phyloP scores from a whole-genome alignment of 2,113 vertebrate genomes.

The Eublepharis macularius region DNA sequence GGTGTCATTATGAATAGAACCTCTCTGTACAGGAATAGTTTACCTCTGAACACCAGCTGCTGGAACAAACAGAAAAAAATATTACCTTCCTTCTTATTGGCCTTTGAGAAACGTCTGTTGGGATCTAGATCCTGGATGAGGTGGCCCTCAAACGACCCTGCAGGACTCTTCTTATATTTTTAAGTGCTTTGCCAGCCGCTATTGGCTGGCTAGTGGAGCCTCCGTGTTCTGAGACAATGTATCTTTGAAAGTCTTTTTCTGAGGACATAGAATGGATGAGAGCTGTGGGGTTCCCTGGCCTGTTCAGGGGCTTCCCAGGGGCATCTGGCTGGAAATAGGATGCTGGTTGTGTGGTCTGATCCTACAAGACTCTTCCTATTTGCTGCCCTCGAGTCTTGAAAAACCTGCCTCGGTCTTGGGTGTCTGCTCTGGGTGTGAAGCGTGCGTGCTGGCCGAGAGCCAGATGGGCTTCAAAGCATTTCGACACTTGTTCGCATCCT shows the following conservation, averaged over 20 bases:
- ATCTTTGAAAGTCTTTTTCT: too few species aligned
- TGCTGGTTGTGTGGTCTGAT: too few species aligned
- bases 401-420: neutral
- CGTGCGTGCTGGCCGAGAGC: neutral
- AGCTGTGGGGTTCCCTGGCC: neutral
- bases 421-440: fast-evolving
- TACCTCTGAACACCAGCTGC: neutral
- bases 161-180: neutral
- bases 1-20: neutral
- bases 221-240: too few species aligned
- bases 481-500: neutral
- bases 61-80: neutral
- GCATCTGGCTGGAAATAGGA: too few species aligned
- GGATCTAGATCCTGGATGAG: neutral
- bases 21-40: neutral
- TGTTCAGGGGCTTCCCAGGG: too few species aligned
- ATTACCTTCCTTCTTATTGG: neutral
- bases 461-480: neutral
- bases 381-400: too few species aligned
- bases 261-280: neutral
- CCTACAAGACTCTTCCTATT: too few species aligned
- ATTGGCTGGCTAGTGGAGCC: too few species aligned
- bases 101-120: neutral
- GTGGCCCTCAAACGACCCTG: neutral
- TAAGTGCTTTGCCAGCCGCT: neutral